These are phyloP conservation scores for Isaurus tuberculatus DNA, from an alignment of 92 coral and sea anemone species.

Conservation along the genomic window DNA sequence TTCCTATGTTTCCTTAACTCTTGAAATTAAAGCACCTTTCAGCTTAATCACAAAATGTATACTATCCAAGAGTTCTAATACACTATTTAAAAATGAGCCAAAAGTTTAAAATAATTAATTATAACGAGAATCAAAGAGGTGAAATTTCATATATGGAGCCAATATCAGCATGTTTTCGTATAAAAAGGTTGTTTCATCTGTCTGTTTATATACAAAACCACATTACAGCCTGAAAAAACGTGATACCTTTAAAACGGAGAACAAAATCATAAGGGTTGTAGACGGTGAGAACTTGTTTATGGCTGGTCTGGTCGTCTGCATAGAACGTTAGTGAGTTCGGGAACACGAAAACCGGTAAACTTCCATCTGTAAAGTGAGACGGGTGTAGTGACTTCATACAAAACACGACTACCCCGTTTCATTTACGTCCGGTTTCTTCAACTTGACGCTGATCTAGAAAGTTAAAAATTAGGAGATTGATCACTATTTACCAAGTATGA, in stretches of 20 bases:
- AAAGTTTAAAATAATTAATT: no score
- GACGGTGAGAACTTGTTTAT: constrained; percentile 94
- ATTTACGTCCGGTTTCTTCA: constrained; percentile 23
- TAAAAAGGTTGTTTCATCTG: background rate
- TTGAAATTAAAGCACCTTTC: no score
- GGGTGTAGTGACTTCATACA: constrained; percentile 99
- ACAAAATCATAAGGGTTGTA: constrained; percentile 97
- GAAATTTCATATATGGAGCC: no score
- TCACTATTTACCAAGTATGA: background rate
- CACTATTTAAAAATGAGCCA: no score
- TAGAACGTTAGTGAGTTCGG: constrained; percentile 92
- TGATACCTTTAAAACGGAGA: constrained; percentile 90
- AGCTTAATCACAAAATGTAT: no score
- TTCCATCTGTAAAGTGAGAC: constrained; percentile 97
- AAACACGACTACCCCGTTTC: constrained; percentile 33
- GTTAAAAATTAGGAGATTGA: background rate
- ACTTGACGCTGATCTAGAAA: background rate
- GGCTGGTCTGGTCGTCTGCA: constrained; percentile 93
- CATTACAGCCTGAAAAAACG: background rate
- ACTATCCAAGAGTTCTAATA: no score
- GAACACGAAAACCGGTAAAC: constrained; percentile 96
- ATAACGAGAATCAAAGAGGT: no score
- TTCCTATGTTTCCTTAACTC: no score
- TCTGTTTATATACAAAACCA: background rate
- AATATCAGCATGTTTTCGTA: background rate